phyloP scores from a whole-genome alignment of 2,888 invertebrate species.

The Tribolium freemani region DNA sequence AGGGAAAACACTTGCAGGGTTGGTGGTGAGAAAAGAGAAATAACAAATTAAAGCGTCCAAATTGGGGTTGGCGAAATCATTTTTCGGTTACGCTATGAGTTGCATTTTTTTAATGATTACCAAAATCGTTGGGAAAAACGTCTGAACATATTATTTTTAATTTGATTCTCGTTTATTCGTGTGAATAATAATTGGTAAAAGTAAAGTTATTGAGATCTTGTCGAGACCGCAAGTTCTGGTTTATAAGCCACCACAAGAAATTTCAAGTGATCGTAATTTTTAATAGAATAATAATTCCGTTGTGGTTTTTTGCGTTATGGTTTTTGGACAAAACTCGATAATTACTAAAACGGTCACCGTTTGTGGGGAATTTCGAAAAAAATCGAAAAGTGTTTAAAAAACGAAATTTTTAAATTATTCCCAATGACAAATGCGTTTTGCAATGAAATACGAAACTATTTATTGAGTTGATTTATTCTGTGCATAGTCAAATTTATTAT shows the following conservation, averaged over 20 bases:
- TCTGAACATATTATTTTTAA: too few relatives aligned
- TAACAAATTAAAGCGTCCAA: not conserved
- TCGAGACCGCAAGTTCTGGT: slow-evolving; percentile 17
- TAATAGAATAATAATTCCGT: slow-evolving; percentile 6
- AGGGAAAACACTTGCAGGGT: slow-evolving; percentile 60
- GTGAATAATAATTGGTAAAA: slow-evolving; percentile 20
- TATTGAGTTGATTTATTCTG: too few relatives aligned
- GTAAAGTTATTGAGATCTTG: slow-evolving; percentile 20
- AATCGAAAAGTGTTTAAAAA: not conserved
- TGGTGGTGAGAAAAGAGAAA: slow-evolving; percentile 45
- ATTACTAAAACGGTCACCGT: not conserved
- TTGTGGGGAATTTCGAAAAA: slow-evolving; percentile 3
- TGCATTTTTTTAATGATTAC: not conserved
- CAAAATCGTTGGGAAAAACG: slow-evolving; percentile 11
- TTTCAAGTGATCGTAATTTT: slow-evolving; percentile 17
- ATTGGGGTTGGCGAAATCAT: not conserved
- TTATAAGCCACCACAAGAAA: slow-evolving; percentile 10
- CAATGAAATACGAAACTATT: too few relatives aligned
- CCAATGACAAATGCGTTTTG: not conserved
- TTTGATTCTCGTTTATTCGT: not conserved
- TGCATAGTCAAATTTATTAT: not conserved
- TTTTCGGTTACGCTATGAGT: not conserved
- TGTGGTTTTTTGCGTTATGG: slow-evolving; percentile 13
- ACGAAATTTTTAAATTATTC: not conserved
- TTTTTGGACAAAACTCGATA: not conserved